Percentiles rank a stretch among this genome's conserved stretches.
Evolutionary conservation across 2,113 vertebrate genomes (phyloP).

Genomic region (Cryptomyrus ogoouensis): DNA sequence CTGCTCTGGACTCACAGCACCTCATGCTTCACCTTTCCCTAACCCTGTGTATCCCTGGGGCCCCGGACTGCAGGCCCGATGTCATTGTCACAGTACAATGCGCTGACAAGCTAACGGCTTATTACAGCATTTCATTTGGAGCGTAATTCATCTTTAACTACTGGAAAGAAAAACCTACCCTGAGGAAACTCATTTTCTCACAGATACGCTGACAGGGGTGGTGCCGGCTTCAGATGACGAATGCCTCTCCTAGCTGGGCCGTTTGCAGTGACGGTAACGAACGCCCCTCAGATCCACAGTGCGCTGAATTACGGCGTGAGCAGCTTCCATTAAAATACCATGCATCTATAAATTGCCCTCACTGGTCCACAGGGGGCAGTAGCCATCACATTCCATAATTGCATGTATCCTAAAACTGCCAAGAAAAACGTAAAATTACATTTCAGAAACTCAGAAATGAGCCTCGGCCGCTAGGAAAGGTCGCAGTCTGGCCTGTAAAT

Average conservation of each 20-base stretch:
- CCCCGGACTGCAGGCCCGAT: background rate
- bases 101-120: background rate
- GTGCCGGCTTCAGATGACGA: background rate
- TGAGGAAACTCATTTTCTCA: background rate
- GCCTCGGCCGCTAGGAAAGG: background rate
- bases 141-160: background rate
- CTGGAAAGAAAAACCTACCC: background rate
- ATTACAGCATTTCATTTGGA: background rate
- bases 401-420: background rate
- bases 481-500: background rate
- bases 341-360: background rate
- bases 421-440: background rate
- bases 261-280: background rate
- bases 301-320: background rate
- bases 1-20: background rate
- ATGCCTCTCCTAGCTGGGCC: background rate
- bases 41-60: background rate
- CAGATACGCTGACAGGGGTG: background rate
- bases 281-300: background rate
- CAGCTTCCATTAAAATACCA: background rate
- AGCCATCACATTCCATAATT: slow-evolving; percentile 10
- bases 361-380: background rate
- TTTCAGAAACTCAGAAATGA: slow-evolving; percentile 16
- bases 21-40: background rate
- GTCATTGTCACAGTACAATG: background rate